Evolutionary conservation across 2,888 invertebrate species (phyloP), one percentile per base, ranked within the genome.

Genomic region (Yponomeuta cagnagella): DNA sequence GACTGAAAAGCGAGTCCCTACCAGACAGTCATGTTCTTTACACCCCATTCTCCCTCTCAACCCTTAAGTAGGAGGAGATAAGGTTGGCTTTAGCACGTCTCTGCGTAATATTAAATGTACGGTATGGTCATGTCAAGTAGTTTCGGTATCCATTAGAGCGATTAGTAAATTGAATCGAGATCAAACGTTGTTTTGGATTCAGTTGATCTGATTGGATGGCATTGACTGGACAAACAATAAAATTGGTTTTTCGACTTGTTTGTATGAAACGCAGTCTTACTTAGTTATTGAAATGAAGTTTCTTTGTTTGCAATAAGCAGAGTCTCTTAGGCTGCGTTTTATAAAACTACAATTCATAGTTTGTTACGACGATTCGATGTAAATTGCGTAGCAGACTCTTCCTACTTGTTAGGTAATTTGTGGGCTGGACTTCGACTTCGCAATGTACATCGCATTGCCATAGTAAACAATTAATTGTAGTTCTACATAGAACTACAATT

Each of bases 1-100:
- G 72, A 71, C 72, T 69, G 66, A 43, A 43, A 63, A 63, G 12
- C 67, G 63, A 23, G 70, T 73, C 68, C 65, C 37, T 58, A 69
- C 68, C 67, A n/a, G 10, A 67, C 67, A 67, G 33, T 43, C 37
- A 43, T 67, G 67, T 67, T 37, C 67, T 15, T n/a, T 67, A 10
- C 37, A 67, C 37, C n/a, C 67, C 37, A 37, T 15, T 43, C 23
- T 64, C 64, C 23, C 64, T 64, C 31, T 30, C 10, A 4, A 64
- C 23, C n/a, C 64, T 64, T 58, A 64, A 64, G 2, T 6, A 6
- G 30, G 6, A 64, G 9, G 37, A 9, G 33, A 15, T 15, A 67
- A 67, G 67, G 67, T 10, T 33, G 10, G n/a, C 10, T 67, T 65
- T 30, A 3, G 33, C 31, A 12, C 10, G 33, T 4, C n/a, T 1